Evolutionary conservation across 2,113 vertebrate species (phyloP).

Genomic region (Lates calcarifer): DNA sequence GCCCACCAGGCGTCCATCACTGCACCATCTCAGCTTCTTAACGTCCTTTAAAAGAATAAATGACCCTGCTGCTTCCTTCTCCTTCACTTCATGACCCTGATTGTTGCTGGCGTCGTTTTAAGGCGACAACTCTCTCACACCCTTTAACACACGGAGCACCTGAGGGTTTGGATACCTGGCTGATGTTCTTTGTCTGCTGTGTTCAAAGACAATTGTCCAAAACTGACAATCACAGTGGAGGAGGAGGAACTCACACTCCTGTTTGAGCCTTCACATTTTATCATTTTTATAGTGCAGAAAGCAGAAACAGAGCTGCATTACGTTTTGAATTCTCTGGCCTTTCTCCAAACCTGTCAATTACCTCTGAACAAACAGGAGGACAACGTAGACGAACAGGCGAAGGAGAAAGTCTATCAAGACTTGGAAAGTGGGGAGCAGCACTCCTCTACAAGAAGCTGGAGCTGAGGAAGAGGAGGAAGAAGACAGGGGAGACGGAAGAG

Average conservation of each 20-base stretch:
- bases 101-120: neutral
- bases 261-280: conserved; percentile 24
- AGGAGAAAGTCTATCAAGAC: conserved; percentile 33
- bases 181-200: neutral
- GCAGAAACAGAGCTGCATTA: neutral
- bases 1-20: conserved; percentile 40
- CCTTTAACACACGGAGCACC: neutral
- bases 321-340: neutral
- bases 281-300: neutral
- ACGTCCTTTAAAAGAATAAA: conserved; percentile 32
- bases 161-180: neutral
- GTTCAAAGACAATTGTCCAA: neutral
- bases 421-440: conserved; percentile 27
- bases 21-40: conserved; percentile 23
- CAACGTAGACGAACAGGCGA: conserved; percentile 24
- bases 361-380: conserved; percentile 34
- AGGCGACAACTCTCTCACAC: neutral
- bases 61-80: conserved; percentile 39
- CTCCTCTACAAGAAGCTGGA: neutral
- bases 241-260: neutral
- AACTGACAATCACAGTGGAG: neutral
- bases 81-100: neutral
- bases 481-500: neutral
- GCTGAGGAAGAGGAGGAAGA: neutral
- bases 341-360: neutral